A percentile compares a stretch with the other conserved stretches of the same genome.
Conservation (phyloP, 2,888 invertebrate species). For the Phrixothrix hirtus region DNA sequence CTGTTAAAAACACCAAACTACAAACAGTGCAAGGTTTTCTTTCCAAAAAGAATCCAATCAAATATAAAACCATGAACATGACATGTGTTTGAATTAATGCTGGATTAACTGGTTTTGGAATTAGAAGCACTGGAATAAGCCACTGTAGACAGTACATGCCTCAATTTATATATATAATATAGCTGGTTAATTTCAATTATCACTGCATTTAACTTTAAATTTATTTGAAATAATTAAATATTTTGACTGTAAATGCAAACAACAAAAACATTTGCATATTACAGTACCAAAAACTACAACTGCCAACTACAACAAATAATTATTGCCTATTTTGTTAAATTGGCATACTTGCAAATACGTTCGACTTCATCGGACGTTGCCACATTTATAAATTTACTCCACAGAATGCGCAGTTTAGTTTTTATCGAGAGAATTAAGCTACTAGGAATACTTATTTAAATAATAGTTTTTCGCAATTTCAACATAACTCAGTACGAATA, state of each 20-base stretch:
- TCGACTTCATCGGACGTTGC: too few relatives aligned
- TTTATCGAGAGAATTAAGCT: too few relatives aligned
- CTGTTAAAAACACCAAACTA: conserved; percentile 90
- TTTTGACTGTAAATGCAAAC: not conserved
- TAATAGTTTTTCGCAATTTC: too few relatives aligned
- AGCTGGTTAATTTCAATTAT: not conserved
- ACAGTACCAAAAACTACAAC: too few relatives aligned
- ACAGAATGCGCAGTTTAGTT: too few relatives aligned
- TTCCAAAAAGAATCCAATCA: conserved; percentile 96
- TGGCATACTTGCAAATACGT: too few relatives aligned
- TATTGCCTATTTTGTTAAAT: too few relatives aligned
- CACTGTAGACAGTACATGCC: conserved; percentile 96
- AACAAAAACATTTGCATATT: not conserved
- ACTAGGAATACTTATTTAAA: too few relatives aligned
- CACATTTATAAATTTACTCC: too few relatives aligned
- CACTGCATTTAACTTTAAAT: not conserved
- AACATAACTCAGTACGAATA: too few relatives aligned
- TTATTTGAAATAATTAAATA: not conserved
- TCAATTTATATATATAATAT: not conserved
- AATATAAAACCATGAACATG: conserved; percentile 95
- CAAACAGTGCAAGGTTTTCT: conserved; percentile 97
- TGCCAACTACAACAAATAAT: too few relatives aligned
- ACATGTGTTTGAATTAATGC: conserved; percentile 94
- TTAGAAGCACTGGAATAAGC: conserved; percentile 93
- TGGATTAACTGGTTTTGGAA: conserved; percentile 97